Evolutionary conservation across 2,888 invertebrate genomes (phyloP), one percentile per base, ranked within the genome.

Genomic region (Erynnis tages): DNA sequence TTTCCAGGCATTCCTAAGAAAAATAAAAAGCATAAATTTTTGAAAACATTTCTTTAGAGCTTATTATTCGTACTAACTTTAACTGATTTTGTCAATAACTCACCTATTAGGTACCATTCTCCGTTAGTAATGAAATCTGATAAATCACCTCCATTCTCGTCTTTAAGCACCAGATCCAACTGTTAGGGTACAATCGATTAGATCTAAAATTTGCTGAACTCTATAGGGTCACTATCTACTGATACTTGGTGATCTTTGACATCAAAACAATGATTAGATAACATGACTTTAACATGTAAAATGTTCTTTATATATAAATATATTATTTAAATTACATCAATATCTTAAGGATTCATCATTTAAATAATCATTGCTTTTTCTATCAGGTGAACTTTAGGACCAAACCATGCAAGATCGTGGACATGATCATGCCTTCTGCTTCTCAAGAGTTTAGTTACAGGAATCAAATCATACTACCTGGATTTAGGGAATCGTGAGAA

Each of bases 101-200:
- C 91, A 98, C 98, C 98, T 91, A 99, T 94, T 78, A 99, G 93
- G 91, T 98, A 97, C 98, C 99, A 99, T 91, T 99, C 99, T 74
- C 99, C 99, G 83, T 99, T 99, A 71, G 96, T 96, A 83, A 99
- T 98, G 93, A 98, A 99, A 91, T 96, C 97, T 71, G 97, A 95
- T 72, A 97, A 93, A 91, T 99, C 99, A 65, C 98, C 98, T 66
- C 97, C 97, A 69, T 93, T 93, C 79, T 96, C 95, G 76, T 96
- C 96, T 90, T 98, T 97, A 83, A 98, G 94, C 88, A 96, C 93
- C 90, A 99, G 94, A 92, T 99, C 97, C 91, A 99, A 93, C 95
- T 97, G 93, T 87, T 60, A 73, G 69, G 72, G 73, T 52, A 64
- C 60, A 67, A 58, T 23, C 58, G 54, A 61, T 64, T 67, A 66